Conservation (phyloP, 53 echinoderm and acorn worm species). For the Temnopleurus reevesii region DNA sequence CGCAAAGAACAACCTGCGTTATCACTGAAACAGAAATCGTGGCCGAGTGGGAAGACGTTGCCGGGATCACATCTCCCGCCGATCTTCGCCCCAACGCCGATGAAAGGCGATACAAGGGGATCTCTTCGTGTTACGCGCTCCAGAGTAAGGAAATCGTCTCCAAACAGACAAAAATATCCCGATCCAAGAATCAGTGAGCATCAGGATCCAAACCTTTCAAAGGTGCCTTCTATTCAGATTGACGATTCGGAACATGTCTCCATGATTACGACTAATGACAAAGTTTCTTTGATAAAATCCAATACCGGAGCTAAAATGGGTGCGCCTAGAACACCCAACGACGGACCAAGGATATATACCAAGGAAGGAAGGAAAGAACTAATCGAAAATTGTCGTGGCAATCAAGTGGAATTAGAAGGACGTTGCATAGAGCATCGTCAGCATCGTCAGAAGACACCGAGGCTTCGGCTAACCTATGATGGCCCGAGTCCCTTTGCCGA, state of each 20-base stretch:
- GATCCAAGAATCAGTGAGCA: background rate
- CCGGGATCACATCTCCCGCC: constrained; percentile 3
- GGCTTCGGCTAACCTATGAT: background rate
- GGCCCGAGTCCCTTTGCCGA: background rate
- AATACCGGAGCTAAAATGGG: background rate
- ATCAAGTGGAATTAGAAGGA: background rate
- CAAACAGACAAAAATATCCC: background rate
- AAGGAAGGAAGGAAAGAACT: background rate
- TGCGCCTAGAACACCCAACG: background rate
- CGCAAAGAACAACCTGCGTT: background rate
- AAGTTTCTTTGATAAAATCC: background rate
- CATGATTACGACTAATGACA: background rate
- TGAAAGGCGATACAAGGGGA: background rate
- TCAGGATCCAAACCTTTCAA: background rate
- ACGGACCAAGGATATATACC: background rate
- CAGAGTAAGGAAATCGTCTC: background rate
- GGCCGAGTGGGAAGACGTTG: background rate
- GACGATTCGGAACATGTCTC: constrained; percentile 16
- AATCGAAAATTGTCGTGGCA: background rate
- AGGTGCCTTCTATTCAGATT: background rate
- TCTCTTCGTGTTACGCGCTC: background rate
- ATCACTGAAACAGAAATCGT: background rate
- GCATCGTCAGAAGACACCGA: background rate
- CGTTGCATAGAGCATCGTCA: background rate
- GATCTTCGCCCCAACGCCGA: background rate